Conservation (phyloP, 2,888 invertebrate species). For the Oscheius sp. region DNA sequence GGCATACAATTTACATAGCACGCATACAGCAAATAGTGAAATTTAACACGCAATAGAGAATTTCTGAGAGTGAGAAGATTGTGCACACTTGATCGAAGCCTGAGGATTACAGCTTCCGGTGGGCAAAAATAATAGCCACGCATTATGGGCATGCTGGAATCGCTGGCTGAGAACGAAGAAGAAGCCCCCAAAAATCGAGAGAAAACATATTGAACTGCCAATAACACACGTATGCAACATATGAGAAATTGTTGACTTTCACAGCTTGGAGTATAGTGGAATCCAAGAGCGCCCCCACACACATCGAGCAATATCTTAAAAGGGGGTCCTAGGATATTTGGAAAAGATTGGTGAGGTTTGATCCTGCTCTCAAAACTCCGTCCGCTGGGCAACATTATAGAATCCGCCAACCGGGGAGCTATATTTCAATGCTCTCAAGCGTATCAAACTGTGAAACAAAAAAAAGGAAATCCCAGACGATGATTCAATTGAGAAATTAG, state of each 20-base stretch:
- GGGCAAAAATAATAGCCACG: slow-evolving; percentile 21
- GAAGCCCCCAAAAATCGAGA: slow-evolving; percentile 3
- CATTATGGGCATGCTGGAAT: slow-evolving; percentile 26
- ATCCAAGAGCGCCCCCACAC: neutral
- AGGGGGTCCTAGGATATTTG: slow-evolving; percentile 2
- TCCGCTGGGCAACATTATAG: slow-evolving; percentile 19
- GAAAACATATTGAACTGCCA: neutral
- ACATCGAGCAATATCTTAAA: slow-evolving; percentile 4
- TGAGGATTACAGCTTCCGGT: slow-evolving; percentile 13
- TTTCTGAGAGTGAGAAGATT: neutral
- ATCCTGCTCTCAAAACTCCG: neutral
- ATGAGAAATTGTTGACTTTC: no score
- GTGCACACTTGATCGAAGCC: neutral
- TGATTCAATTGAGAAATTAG: neutral
- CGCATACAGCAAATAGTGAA: neutral
- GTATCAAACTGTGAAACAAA: neutral
- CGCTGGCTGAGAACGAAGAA: neutral
- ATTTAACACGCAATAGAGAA: neutral
- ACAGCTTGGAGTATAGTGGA: slow-evolving; percentile 1
- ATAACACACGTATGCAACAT: neutral
- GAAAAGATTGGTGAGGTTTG: slow-evolving; percentile 6
- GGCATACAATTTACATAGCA: slow-evolving; percentile 8
- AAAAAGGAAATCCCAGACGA: neutral
- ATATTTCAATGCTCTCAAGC: slow-evolving; percentile 17
- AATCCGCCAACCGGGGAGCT: neutral